These are phyloP conservation scores for Prolemur simus DNA, from an alignment of 2,113 vertebrate genomes.

Conservation along the genomic window DNA sequence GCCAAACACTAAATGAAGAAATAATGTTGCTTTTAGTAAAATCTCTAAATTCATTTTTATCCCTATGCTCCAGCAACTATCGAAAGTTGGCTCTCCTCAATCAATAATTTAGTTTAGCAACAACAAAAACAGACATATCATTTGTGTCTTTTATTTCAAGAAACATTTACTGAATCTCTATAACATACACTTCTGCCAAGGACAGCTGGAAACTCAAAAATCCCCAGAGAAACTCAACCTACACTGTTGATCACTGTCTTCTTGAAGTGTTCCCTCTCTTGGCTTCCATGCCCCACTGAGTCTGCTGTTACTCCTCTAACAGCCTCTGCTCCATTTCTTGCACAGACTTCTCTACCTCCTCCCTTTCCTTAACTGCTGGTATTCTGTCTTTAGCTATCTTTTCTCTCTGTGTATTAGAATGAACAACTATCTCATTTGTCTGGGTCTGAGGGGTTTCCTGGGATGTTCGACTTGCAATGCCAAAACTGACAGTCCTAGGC, in stretches of 20 bases:
- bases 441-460: neutral
- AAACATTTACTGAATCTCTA: constrained; percentile 16
- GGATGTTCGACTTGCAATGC: neutral
- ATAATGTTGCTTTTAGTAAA: constrained; percentile 25
- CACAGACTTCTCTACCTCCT: neutral
- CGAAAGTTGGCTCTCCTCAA: neutral
- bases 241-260: neutral
- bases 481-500: neutral
- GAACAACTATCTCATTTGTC: neutral
- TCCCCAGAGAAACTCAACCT: constrained; percentile 15
- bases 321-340: neutral
- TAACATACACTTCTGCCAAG: neutral
- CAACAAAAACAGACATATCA: neutral
- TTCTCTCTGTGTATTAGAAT: neutral
- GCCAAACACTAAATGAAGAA: neutral
- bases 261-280: neutral
- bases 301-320: neutral
- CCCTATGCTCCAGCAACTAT: neutral
- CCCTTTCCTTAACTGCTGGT: neutral
- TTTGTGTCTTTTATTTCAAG: constrained; percentile 38
- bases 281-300: neutral
- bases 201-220: constrained; percentile 31
- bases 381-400: neutral
- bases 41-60: constrained; percentile 39
- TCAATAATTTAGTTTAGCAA: neutral